Conservation (phyloP, 2,888 invertebrate genomes). For the Nezara viridula region DNA sequence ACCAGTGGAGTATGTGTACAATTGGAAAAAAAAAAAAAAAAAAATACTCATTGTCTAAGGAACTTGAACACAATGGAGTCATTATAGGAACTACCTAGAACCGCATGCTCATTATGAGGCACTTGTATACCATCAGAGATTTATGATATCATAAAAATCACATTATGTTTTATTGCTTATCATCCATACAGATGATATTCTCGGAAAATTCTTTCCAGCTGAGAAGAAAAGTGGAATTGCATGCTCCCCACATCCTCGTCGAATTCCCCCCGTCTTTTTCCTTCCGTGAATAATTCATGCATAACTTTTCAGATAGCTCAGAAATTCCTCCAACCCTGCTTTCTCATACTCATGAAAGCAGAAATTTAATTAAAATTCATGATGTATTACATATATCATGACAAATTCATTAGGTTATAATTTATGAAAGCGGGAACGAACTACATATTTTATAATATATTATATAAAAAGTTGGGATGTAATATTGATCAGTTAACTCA, state of each 20-base stretch:
- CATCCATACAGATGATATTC: not conserved
- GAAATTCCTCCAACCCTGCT: not conserved
- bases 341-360: not conserved
- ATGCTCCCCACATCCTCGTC: not conserved
- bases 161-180: not conserved
- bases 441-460: too few relatives aligned
- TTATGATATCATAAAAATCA: not conserved
- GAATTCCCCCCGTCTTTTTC: constrained; percentile 8
- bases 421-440: not conserved
- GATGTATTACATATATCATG: not conserved
- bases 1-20: too few relatives aligned
- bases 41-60: too few relatives aligned
- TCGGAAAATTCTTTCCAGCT: constrained; percentile 2
- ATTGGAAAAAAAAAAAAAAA: too few relatives aligned
- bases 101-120: too few relatives aligned
- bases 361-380: constrained; percentile 23
- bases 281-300: constrained; percentile 22
- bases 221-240: constrained; percentile 18
- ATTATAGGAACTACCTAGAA: too few relatives aligned
- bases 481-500: too few relatives aligned
- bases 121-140: not conserved
- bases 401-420: not conserved
- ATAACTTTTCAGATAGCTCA: not conserved
- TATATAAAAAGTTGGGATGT: too few relatives aligned
- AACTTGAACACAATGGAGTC: too few relatives aligned